Conservation (phyloP, 2,113 vertebrate genomes). For the Prunella fulvescens region DNA sequence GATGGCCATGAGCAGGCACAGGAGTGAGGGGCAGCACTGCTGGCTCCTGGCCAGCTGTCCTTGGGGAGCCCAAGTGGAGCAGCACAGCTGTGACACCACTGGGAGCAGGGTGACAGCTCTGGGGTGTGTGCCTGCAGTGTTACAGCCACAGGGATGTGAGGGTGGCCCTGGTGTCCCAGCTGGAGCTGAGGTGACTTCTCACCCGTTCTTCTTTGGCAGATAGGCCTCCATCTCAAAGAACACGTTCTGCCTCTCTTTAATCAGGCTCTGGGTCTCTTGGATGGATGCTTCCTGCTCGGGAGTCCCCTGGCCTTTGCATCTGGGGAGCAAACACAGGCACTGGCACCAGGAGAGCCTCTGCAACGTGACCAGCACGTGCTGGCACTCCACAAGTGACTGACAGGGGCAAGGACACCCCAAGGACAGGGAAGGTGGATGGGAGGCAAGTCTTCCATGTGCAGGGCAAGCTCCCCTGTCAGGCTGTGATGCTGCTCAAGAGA, state of each 20-base stretch:
- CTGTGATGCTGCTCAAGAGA: neutral
- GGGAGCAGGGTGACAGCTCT: neutral
- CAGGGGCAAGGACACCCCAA: neutral
- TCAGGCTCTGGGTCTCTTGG: constrained; percentile 77
- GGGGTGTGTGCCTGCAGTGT: fast-evolving
- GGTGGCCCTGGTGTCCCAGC: neutral
- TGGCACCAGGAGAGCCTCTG: neutral
- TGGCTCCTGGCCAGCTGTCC: neutral
- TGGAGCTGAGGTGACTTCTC: neutral
- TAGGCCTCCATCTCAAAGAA: constrained; percentile 95
- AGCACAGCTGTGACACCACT: fast-evolving
- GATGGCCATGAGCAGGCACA: neutral
- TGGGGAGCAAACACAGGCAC: constrained; percentile 15
- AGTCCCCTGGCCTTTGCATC: constrained; percentile 68
- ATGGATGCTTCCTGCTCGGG: constrained; percentile 60
- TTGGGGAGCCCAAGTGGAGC: neutral
- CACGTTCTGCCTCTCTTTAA: constrained; percentile 79
- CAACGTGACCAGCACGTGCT: neutral
- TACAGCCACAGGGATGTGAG: neutral
- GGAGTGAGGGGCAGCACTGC: neutral
- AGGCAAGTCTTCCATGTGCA: neutral
- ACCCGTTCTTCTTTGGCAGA: constrained; percentile 95
- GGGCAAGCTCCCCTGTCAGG: neutral
- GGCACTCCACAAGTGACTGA: neutral
- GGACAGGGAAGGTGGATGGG: neutral